Base-by-base conservation (phyloP, 2,888 invertebrate genomes). In the Mythimna impura region DNA sequence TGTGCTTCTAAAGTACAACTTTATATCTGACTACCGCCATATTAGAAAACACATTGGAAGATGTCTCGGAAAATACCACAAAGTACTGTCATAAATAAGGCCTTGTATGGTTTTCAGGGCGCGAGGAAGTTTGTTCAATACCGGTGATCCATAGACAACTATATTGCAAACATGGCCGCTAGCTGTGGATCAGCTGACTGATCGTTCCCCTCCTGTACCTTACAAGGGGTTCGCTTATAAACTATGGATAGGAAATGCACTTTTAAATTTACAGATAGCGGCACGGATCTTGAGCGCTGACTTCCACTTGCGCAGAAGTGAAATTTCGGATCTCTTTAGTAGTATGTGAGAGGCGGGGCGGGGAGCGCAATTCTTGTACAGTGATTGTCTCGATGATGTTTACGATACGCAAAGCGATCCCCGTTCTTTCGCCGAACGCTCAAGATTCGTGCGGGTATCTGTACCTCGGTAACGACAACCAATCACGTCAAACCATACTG, bases 41-140 rank as follows among this genome's bases (percentile, higher is more conserved):
- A 12, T 20, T 54, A 6, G 3, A 6, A 47, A 61, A 78, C 78
- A 54, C 54, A 54, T 60, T 71, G 71, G 60, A 61, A 71, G 74
- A 71, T 17, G 36, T 60, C 78, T 5, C 12, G 34, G 52, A 34
- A 69, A 73, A 43, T n/a, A 34, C 8, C 20, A 14, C 14, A 1
- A 40, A 12, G 3, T 10, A 34, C n/a, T n/a, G n/a, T 10, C 20
- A 12, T 36, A 64, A 47, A n/a, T 9, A n/a, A 6, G 17, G 2
- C 5, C 7, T 20, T 34, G 3, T 47, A 22, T 55, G 47, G 20
- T 22, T 57, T n/a, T 14, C 7, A n/a, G 4, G 12, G 6, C 10
- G 25, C 12, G 12, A 5, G 58, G 6, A 52, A 60, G 4, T 20
- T 8, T 3, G 1, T 14, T 2, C 9, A 25, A 40, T 30, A 25